Conservation (phyloP, 2,797 vertebrate genomes). For the Aselliscus stoliczkanus region DNA sequence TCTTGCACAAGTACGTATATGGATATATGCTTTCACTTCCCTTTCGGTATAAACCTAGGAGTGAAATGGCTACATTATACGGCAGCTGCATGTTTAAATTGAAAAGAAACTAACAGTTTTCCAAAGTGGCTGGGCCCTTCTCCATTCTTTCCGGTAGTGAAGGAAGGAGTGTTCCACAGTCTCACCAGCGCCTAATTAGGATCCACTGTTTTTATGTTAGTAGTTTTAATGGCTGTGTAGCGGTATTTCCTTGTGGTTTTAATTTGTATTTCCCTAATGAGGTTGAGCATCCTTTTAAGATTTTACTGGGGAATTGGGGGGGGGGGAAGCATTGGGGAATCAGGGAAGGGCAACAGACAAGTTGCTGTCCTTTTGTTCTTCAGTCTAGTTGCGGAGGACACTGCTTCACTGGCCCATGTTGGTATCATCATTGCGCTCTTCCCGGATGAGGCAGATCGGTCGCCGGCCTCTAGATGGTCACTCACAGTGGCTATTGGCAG, state of each 20-base stretch:
- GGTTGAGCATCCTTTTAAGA: background rate
- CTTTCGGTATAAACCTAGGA: background rate
- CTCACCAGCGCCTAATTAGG: background rate
- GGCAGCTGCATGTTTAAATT: background rate
- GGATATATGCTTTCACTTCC: background rate
- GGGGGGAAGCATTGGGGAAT: too few species aligned
- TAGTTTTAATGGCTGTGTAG: background rate
- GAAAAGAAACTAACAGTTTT: slow-evolving; percentile 5
- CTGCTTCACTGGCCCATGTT: too few species aligned
- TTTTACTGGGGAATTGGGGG: too few species aligned
- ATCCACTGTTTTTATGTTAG: background rate
- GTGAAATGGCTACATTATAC: background rate
- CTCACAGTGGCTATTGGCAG: too few species aligned
- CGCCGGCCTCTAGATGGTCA: too few species aligned
- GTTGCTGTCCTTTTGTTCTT: too few species aligned
- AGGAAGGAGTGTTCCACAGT: background rate
- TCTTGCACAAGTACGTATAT: background rate
- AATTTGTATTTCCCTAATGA: background rate
- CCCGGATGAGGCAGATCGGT: too few species aligned
- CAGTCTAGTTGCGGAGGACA: too few species aligned
- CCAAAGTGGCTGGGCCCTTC: background rate
- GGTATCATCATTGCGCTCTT: too few species aligned
- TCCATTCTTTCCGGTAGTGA: background rate
- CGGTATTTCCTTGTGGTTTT: background rate
- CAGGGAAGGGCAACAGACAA: too few species aligned